A percentile compares a stretch with the other conserved stretches of the same genome.
phyloP scores from a whole-genome alignment of 2,113 vertebrate species.

The Seriola dumerili region DNA sequence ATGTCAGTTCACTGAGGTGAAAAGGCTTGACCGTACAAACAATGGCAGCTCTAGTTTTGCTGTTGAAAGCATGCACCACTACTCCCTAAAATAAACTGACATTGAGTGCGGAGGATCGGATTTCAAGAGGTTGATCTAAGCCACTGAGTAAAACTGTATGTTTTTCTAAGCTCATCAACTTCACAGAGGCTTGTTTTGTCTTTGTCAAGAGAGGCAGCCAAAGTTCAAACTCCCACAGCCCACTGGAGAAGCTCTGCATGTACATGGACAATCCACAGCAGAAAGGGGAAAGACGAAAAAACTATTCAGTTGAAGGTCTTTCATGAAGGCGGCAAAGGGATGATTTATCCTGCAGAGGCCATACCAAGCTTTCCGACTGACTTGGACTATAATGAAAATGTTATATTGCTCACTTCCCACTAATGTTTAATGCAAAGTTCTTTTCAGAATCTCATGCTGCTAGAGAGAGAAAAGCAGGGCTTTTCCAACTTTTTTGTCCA shows the following conservation, averaged over 20 bases:
- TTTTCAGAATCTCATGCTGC: neutral
- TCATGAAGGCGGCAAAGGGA: neutral
- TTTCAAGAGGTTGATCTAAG: neutral
- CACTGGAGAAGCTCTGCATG: neutral
- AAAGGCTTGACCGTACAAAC: slow-evolving; percentile 3
- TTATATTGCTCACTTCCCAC: neutral
- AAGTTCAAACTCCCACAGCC: slow-evolving; percentile 25
- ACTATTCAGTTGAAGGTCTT: neutral
- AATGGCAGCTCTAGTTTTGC: neutral
- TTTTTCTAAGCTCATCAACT: neutral
- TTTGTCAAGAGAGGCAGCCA: neutral
- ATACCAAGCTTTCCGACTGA: neutral
- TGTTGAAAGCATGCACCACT: neutral
- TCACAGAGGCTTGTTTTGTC: neutral
- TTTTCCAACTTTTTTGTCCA: neutral
- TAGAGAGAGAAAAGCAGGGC: neutral
- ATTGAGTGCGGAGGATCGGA: neutral
- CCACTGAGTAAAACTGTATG: neutral
- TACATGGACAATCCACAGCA: neutral
- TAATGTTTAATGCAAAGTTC: neutral
- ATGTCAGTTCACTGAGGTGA: slow-evolving; percentile 6
- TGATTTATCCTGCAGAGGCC: slow-evolving; percentile 5
- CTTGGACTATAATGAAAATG: slow-evolving; percentile 1
- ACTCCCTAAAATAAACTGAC: neutral
- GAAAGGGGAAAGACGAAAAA: neutral